These are phyloP conservation scores for Ormyrus labotus DNA, from an alignment of 2,888 invertebrate genomes.

Conservation along the genomic window DNA sequence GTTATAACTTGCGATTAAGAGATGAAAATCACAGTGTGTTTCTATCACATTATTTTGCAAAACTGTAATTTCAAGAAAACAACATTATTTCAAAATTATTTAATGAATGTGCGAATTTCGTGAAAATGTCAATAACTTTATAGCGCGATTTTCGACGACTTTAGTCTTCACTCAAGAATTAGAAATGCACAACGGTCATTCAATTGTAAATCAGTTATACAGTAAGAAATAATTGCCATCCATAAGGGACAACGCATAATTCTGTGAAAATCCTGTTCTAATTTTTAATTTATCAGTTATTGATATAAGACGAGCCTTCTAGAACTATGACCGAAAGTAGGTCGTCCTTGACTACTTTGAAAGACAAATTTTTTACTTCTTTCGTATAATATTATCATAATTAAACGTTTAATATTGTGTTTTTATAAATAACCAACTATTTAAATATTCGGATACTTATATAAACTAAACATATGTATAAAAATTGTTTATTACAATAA, in stretches of 20 bases:
- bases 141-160: not conserved
- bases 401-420: not conserved
- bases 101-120: not conserved
- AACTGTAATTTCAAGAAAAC: conserved; percentile 21
- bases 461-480: conserved; percentile 14
- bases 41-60: conserved; percentile 44
- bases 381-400: conserved; percentile 19
- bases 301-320: conserved; percentile 6
- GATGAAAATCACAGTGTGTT: conserved; percentile 48
- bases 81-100: conserved; percentile 2
- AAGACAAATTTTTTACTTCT: conserved; percentile 14
- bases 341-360: conserved; percentile 13
- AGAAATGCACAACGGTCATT: conserved; percentile 4
- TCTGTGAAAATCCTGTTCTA: conserved; percentile 11
- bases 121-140: conserved; percentile 6
- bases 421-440: conserved; percentile 18
- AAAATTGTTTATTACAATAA: conserved; percentile 8
- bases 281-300: conserved; percentile 13
- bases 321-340: conserved; percentile 17
- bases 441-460: conserved; percentile 8
- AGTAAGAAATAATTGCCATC: conserved; percentile 19
- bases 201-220: not conserved
- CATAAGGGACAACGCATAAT: not conserved
- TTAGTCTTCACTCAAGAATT: not conserved
- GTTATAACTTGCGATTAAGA: conserved; percentile 15